A percentile compares a stretch with the other conserved stretches of the same genome.
phyloP scores from a whole-genome alignment of 1,140 invertebrate species.

The Dendrolimus kikuchii region DNA sequence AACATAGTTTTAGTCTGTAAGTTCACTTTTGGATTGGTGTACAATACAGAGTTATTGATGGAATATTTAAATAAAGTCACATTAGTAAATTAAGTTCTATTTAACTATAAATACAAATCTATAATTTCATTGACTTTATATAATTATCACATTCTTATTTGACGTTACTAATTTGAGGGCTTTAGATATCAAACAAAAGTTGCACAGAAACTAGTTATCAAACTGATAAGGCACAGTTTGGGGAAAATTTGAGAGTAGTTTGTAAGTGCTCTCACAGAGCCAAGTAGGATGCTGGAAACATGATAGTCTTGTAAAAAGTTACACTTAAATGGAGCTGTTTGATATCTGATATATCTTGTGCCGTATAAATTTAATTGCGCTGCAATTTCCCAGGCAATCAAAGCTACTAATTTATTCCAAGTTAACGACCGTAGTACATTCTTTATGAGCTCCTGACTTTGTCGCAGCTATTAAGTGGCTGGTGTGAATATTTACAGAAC shows the following conservation, averaged over 20 bases:
- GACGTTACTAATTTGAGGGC: constrained; percentile 15
- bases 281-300: constrained; percentile 44
- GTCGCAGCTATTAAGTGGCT: not conserved
- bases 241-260: constrained; percentile 44
- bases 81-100: too few species aligned
- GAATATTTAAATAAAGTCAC: too few species aligned
- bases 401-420: constrained; percentile 9
- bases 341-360: constrained; percentile 25
- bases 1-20: too few species aligned
- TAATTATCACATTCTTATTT: not conserved
- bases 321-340: constrained; percentile 26
- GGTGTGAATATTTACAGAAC: constrained; percentile 7
- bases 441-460: constrained; percentile 8
- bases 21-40: too few species aligned
- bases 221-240: constrained; percentile 34
- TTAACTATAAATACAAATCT: too few species aligned
- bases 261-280: constrained; percentile 33
- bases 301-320: constrained; percentile 47
- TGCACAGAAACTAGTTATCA: constrained; percentile 11
- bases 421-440: constrained; percentile 5
- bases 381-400: constrained; percentile 10
- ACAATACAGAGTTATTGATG: too few species aligned
- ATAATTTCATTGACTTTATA: not conserved
- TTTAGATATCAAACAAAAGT: constrained; percentile 17
- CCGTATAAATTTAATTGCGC: constrained; percentile 12